These are phyloP conservation scores for Torymus tubicola DNA, from an alignment of 2,888 invertebrate species.

Conservation along the genomic window DNA sequence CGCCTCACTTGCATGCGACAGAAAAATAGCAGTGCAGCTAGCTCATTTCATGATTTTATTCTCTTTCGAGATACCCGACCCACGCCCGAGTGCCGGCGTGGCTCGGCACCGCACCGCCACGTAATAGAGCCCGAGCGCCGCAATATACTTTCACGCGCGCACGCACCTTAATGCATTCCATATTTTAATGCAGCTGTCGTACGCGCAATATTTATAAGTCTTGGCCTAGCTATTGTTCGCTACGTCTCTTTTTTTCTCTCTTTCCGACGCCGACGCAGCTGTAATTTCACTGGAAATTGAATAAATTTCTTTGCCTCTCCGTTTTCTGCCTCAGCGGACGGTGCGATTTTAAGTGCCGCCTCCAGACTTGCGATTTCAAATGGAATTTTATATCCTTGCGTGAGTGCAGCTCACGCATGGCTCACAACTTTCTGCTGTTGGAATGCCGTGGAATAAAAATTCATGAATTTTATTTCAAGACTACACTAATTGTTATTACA, in stretches of 20 bases:
- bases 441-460: too few relatives aligned
- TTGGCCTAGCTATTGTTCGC: constrained; percentile 24
- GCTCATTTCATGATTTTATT: constrained; percentile 32
- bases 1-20: not conserved
- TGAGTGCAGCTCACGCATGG: too few relatives aligned
- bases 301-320: not conserved
- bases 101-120: not conserved
- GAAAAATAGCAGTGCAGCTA: not conserved
- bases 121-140: constrained; percentile 1
- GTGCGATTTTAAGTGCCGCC: too few relatives aligned
- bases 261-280: not conserved
- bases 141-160: constrained; percentile 13
- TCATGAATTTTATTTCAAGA: too few relatives aligned
- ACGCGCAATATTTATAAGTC: constrained; percentile 23
- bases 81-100: too few relatives aligned
- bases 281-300: constrained; percentile 35
- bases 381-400: constrained; percentile 3
- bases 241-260: too few relatives aligned
- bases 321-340: not conserved
- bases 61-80: not conserved
- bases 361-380: not conserved
- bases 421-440: too few relatives aligned
- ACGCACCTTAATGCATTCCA: constrained; percentile 35
- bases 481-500: too few relatives aligned
- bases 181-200: constrained; percentile 38